Percentiles rank a stretch among this genome's conserved stretches.
Evolutionary conservation across 2,797 vertebrate species (phyloP).

Genomic region (Hoplostethus atlanticus): DNA sequence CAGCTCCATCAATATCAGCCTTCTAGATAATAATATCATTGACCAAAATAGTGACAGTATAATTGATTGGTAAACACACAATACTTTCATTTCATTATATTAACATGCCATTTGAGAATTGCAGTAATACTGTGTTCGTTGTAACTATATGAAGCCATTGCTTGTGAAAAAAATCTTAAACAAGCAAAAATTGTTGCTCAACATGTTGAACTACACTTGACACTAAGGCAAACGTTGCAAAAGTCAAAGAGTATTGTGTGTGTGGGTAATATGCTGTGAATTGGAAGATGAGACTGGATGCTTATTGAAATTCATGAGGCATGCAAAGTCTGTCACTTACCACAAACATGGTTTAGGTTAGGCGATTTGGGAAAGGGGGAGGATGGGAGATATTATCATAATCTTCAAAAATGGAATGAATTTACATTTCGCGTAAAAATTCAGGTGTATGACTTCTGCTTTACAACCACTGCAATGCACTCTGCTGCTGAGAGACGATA

Average conservation of each 20-base stretch:
- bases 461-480: conserved; percentile 1
- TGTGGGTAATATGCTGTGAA: conserved; percentile 40
- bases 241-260: conserved; percentile 27
- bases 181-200: conserved; percentile 7
- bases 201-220: neutral
- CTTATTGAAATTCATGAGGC: conserved; percentile 92
- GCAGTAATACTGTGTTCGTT: conserved; percentile 18
- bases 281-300: conserved; percentile 87
- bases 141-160: conserved; percentile 12
- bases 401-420: conserved; percentile 79
- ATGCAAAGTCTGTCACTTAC: conserved; percentile 99
- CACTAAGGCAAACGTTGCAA: conserved; percentile 17
- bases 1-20: conserved; percentile 34
- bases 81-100: conserved; percentile 6
- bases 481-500: neutral
- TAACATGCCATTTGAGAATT: conserved; percentile 45
- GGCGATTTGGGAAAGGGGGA: conserved; percentile 91
- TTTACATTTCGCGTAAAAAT: conserved; percentile 15
- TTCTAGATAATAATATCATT: conserved; percentile 34
- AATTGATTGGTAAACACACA: conserved; percentile 23
- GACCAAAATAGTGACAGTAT: conserved; percentile 20
- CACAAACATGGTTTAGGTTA: conserved; percentile 93
- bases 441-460: conserved; percentile 1
- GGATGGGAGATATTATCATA: conserved; percentile 91
- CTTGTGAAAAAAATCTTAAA: conserved; percentile 27